phyloP scores from a whole-genome alignment of 2,888 invertebrate species.

The Melanargia galathea region DNA sequence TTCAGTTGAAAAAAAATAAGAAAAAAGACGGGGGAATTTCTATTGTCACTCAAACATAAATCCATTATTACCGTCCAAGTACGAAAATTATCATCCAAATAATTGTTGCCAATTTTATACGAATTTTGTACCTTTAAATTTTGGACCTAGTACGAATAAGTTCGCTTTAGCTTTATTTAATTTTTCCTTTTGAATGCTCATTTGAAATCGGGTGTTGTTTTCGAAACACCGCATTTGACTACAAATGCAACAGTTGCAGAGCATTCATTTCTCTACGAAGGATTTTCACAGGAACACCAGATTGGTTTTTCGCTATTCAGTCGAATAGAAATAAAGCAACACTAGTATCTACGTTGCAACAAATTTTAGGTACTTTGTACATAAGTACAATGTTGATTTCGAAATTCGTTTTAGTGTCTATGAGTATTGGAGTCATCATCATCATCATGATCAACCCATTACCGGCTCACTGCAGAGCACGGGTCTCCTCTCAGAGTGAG shows the following conservation, averaged over 20 bases:
- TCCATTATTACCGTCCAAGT: neutral
- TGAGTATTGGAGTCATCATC: neutral
- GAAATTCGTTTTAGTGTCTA: neutral
- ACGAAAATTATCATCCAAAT: neutral
- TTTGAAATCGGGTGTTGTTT: slow-evolving; percentile 20
- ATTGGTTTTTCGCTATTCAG: slow-evolving; percentile 8
- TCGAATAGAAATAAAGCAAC: slow-evolving; percentile 4
- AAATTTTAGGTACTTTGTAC: too few relatives aligned
- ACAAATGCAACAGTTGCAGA: slow-evolving; percentile 25
- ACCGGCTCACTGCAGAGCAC: too few relatives aligned
- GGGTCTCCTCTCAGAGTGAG: too few relatives aligned
- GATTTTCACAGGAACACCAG: slow-evolving; percentile 10
- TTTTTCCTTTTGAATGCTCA: slow-evolving; percentile 1
- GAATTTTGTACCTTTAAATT: neutral
- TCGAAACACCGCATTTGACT: slow-evolving; percentile 25
- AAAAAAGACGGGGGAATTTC: too few relatives aligned
- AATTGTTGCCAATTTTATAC: too few relatives aligned
- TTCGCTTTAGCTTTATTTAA: neutral
- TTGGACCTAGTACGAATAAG: neutral
- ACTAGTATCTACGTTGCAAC: neutral
- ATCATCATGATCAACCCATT: too few relatives aligned
- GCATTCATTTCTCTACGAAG: neutral
- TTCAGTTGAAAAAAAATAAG: too few relatives aligned
- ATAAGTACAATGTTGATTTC: neutral
- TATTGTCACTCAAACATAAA: too few relatives aligned